These are phyloP conservation scores for Chauna torquata DNA, from an alignment of 2,113 vertebrate species.

Conservation along the genomic window DNA sequence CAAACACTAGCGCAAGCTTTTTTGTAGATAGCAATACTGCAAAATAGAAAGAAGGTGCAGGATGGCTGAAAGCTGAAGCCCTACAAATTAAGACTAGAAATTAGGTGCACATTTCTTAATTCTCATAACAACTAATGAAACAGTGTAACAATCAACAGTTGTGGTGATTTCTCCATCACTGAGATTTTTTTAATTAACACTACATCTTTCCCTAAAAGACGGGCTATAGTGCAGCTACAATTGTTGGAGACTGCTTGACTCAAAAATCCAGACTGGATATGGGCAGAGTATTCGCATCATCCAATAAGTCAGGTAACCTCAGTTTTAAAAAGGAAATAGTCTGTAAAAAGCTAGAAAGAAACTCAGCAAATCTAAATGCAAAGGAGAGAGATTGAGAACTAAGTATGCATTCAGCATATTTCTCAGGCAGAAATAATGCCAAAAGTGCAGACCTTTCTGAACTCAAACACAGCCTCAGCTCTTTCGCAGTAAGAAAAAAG, in stretches of 20 bases:
- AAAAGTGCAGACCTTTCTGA: neutral
- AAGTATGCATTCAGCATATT: neutral
- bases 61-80: neutral
- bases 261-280: neutral
- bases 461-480: neutral
- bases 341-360: neutral
- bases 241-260: neutral
- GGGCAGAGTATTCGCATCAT: neutral
- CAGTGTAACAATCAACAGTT: rapidly evolving
- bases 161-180: neutral
- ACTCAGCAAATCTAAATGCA: neutral
- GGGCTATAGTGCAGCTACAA: neutral
- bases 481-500: neutral
- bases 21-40: neutral
- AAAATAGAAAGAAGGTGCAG: neutral
- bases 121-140: neutral
- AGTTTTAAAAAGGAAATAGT: neutral
- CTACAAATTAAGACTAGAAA: neutral
- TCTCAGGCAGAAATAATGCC: neutral
- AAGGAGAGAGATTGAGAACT: neutral
- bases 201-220: neutral
- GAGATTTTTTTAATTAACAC: neutral
- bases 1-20: neutral
- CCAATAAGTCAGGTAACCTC: neutral
- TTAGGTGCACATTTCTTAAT: neutral